These are phyloP conservation scores for Papilio helenus DNA, from an alignment of 1,140 invertebrate genomes.

Conservation along the genomic window DNA sequence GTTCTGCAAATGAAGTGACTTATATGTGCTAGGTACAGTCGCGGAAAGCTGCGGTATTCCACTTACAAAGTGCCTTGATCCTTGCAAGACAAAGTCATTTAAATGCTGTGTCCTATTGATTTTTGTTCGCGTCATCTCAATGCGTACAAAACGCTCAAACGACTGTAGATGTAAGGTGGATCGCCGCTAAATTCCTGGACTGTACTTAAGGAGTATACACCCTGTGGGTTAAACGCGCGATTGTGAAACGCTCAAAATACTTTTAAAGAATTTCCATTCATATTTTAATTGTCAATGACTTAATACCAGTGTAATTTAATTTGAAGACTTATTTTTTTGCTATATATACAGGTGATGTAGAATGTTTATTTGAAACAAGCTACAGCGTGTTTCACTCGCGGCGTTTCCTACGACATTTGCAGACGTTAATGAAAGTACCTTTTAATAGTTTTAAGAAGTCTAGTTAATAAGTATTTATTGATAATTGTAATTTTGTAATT, in stretches of 20 bases:
- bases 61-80: no score
- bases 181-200: no score
- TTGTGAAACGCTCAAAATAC: slow-evolving; percentile 61
- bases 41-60: no score
- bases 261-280: neutral
- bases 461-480: slow-evolving; percentile 78
- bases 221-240: slow-evolving; percentile 67
- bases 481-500: slow-evolving; percentile 71
- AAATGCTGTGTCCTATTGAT: no score
- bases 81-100: no score
- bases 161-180: no score
- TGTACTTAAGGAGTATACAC: slow-evolving; percentile 42
- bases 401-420: slow-evolving; percentile 66
- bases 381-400: slow-evolving; percentile 64
- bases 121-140: no score
- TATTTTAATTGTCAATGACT: neutral
- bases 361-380: slow-evolving; percentile 33
- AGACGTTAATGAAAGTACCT: slow-evolving; percentile 77
- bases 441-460: slow-evolving; percentile 62
- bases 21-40: neutral
- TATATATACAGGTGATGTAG: neutral
- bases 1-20: slow-evolving; percentile 36
- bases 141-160: no score
- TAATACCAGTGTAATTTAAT: slow-evolving; percentile 16
- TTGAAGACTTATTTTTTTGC: slow-evolving; percentile 1